Evolutionary conservation across 2,888 invertebrate species (phyloP).

Genomic region (Schizotus pectinicornis): DNA sequence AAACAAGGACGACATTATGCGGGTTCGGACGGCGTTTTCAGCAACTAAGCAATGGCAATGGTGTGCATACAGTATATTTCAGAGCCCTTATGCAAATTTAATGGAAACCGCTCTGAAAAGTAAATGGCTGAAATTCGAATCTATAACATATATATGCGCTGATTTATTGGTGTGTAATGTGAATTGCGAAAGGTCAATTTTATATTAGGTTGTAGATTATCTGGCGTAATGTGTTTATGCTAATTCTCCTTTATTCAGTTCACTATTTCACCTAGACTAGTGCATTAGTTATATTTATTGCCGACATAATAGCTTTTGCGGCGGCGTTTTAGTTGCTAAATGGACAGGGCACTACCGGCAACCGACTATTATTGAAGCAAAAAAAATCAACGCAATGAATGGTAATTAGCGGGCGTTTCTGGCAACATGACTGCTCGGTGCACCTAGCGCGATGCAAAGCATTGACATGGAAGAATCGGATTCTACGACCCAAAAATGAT

Average conservation of each 20-base stretch:
- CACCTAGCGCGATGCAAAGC: too few species aligned
- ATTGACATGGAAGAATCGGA: too few species aligned
- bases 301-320: neutral
- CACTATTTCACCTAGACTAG: constrained; percentile 7
- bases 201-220: constrained; percentile 22
- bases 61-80: too few species aligned
- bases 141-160: constrained; percentile 10
- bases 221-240: constrained; percentile 19
- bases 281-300: constrained; percentile 2
- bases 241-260: constrained; percentile 9
- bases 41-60: too few species aligned
- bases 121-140: constrained; percentile 21
- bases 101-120: constrained; percentile 16
- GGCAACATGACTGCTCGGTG: too few species aligned
- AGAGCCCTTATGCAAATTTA: constrained; percentile 7
- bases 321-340: too few species aligned
- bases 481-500: too few species aligned
- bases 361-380: too few species aligned
- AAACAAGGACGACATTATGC: constrained; percentile 19
- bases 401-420: too few species aligned
- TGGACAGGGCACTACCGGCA: too few species aligned
- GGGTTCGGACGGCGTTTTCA: too few species aligned
- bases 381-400: too few species aligned
- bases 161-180: constrained; percentile 25
- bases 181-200: constrained; percentile 22